Conservation (phyloP, 2,113 vertebrate genomes). For the Pavo muticus region DNA sequence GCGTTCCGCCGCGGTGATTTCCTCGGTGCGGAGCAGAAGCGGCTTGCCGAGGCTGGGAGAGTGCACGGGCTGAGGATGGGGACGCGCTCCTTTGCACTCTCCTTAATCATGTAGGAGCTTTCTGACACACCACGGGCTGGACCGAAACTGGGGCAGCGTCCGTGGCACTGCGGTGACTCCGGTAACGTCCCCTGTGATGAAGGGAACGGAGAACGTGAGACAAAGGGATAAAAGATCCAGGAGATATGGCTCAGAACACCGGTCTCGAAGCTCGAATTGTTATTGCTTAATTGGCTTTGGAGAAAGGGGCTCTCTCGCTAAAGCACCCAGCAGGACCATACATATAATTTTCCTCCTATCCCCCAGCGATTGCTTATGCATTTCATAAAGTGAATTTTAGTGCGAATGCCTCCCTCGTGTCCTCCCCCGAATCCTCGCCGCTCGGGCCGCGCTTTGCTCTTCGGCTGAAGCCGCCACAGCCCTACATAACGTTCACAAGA, state of each 20-base stretch:
- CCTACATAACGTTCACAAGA: not conserved
- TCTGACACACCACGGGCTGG: not conserved
- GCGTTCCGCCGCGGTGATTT: not conserved
- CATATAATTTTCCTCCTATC: not conserved
- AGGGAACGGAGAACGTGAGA: slow-evolving; percentile 43
- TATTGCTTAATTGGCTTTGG: slow-evolving; percentile 19
- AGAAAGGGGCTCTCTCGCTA: not conserved
- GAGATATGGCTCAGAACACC: slow-evolving; percentile 45
- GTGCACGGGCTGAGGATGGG: not conserved
- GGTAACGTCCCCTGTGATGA: slow-evolving; percentile 44
- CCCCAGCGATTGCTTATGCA: not conserved
- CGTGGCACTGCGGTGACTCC: not conserved
- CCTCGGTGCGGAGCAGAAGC: not conserved
- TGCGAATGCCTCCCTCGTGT: not conserved
- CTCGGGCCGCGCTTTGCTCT: not conserved
- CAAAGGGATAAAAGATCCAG: slow-evolving; percentile 49
- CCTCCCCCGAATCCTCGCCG: not conserved
- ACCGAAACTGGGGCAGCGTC: not conserved
- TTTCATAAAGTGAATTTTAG: not conserved
- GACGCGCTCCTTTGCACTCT: not conserved
- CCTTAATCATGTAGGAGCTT: not conserved
- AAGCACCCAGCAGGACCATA: not conserved
- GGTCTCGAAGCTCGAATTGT: not conserved
- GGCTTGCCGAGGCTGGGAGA: not conserved
- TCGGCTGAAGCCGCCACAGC: not conserved